Base-by-base conservation (phyloP, 2,888 invertebrate species). In the Epistrophe eligans region DNA sequence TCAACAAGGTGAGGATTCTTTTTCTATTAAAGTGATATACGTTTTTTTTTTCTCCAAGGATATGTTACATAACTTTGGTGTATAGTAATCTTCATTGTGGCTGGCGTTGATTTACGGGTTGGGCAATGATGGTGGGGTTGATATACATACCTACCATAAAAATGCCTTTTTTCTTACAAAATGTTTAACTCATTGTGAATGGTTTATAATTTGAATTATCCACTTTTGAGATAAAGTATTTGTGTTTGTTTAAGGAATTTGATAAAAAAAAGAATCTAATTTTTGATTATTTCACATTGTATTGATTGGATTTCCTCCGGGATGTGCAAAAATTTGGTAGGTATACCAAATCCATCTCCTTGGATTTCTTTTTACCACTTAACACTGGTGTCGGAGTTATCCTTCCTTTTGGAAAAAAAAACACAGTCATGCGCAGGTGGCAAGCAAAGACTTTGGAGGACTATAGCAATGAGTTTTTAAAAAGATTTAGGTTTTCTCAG, bases 1-100 rank as follows among this genome's bases (percentile, higher is more conserved):
- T 89, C 92, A 93, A 89, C 91, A 93, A 94, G 94, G 94, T 92
- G 92, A 92, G 90, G 90, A 90, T 64, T 83, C 40, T 79, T 74
- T 57, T 72, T 67, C 28, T 43, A 19, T 45, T 72, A 48, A 77
- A 48, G 64, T 76, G 35, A 70, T 67, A 19, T 38, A 35, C 7
- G 24, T 58, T 73, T 72, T 58, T 17, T 43, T 19, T 24, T 19
- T 19, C 7, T 55, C 40, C 77, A 81, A 85, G 77, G 81, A 81
- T 73, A 48, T 76, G 76, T 87, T 87, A 87, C 79, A 79, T 87
- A 87, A 87, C 64, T 72, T 72, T 58, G 57, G 73, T 79, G 73
- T 79, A 28, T 57, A 50, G 67, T 64, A 70, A 81, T 24, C 62
- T 77, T 38, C 62, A 17, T 50, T 74, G 62, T 84, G 84, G 72